phyloP scores from a whole-genome alignment of 2,113 vertebrate genomes.

The Brachypodius melanocephalos region DNA sequence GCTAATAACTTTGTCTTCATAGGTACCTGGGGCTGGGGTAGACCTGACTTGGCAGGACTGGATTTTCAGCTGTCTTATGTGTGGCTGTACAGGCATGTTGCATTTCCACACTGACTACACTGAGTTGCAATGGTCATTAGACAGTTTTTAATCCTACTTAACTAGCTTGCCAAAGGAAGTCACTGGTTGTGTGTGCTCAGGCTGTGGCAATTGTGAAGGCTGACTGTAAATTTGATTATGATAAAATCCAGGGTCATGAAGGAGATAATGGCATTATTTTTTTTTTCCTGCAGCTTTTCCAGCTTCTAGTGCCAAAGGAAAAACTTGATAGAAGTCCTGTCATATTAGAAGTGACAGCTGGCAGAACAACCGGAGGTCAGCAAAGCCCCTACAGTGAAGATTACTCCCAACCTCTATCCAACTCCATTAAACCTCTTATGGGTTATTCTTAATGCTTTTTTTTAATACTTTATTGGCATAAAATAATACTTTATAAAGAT shows the following conservation, averaged over 20 bases:
- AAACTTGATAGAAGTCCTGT: constrained; percentile 80
- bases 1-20: neutral
- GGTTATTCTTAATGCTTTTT: neutral
- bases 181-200: neutral
- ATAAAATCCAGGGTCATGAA: neutral
- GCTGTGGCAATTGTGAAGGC: neutral
- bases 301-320: constrained; percentile 80
- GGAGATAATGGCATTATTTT: neutral
- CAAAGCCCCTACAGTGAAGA: constrained; percentile 30
- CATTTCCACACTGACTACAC: neutral
- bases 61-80: neutral
- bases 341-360: constrained; percentile 88
- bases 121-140: neutral
- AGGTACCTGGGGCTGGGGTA: neutral
- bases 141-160: neutral
- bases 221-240: neutral
- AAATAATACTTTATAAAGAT: neutral
- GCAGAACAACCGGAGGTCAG: constrained; percentile 94
- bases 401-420: neutral
- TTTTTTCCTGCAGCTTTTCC: constrained; percentile 76
- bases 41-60: neutral
- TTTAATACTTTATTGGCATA: neutral
- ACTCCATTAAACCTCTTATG: neutral
- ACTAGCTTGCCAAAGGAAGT: neutral
- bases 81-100: neutral